Base-by-base conservation (phyloP, 2,797 vertebrate species). In the Spea hammondii region DNA sequence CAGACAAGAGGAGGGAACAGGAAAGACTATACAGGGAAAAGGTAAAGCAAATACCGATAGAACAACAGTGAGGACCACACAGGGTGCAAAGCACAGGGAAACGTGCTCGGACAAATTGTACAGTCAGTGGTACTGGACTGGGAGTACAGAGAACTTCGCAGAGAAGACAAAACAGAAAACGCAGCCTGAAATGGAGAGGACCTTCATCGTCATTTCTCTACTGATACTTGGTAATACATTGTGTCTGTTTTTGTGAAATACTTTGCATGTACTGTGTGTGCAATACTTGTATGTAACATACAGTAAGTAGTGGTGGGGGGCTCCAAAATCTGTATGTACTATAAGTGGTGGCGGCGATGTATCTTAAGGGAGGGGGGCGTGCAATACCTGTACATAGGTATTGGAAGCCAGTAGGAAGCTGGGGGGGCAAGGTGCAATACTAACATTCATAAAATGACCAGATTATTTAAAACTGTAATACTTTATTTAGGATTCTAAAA, bases 151-250 rank as follows among this genome's bases (percentile, higher is more conserved):
- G 32, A 32, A 32, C 32, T 2, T 32, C 32, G 32, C 32, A 3
- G 32, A 32, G 32, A 32, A 32, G 55, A 57, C 5, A 57, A 5
- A 57, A 57, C 12, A 57, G 14, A n/a, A 32, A 10, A 14, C n/a
- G 4, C n/a, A 62, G 14, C 59, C 32, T 32, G 32, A 2, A 32
- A 62, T 62, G 59, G 14, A 32, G 6, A 45, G 65, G 11, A 49
- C 4, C 65, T 69, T n/a, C 46, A 44, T 7, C 17, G 55, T 62
- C 45, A 64, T 55, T 73, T 8, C 51, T 48, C 57, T 57, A 76
- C 59, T 62, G 59, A 62, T 62, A 62, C 59, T 62, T 12, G 59
- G 59, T 62, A 62, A 62, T 62, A 44, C 59, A 17, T 6, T 62
- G 59, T 62, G 9, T 14, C 10, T n/a, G 55, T 11, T 9, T 9